Evolutionary conservation across 2,113 vertebrate species (phyloP), one percentile per base, ranked within the genome.

Genomic region (Cyrtonyx montezumae): DNA sequence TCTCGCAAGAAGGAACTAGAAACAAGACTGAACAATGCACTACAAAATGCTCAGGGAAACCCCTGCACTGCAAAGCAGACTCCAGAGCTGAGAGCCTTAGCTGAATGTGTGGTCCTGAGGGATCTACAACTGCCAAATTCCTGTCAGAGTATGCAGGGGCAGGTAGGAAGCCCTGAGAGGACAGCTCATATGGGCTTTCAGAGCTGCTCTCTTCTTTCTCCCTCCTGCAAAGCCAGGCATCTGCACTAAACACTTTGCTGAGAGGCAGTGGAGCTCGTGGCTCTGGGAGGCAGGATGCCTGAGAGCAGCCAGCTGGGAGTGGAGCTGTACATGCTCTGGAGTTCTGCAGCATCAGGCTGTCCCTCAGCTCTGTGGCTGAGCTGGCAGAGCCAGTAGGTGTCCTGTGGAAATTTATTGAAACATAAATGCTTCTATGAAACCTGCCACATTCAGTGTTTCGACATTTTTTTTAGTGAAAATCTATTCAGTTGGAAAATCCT

Each of bases 381-480:
- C 40, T 23, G 22, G 53, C 34, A 67, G 53, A 73, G n/a, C n/a
- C 68, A 46, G 18, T 37, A 82, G n/a, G 34, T 2, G 3, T 61
- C 36, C 49, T 79, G 17, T 34, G 49, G 23, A 88, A 75, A 9
- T 49, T 42, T 36, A 23, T 16, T n/a, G 69, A 71, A 85, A 82
- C 79, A 17, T 5, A 79, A 73, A 43, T 65, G 25, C 3, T 14
- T 26, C 43, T 68, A 6, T 56, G 49, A 88, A 88, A 62, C 0
- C 14, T 82, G 87, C 59, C 53, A 40, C 34, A 11, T 85, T 79
- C 36, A 30, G 9, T 23, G 20, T 79, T 78, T 49, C 22, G 34
- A 8, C 21, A 23, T 40, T 36, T 90, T 90, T 91, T 79, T 61
- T 25, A 62, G 9, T 61, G n/a, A 43, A 91, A 87, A 94, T 32